These are phyloP conservation scores for Tyto alba DNA, from an alignment of 2,113 vertebrate species.

Conservation along the genomic window DNA sequence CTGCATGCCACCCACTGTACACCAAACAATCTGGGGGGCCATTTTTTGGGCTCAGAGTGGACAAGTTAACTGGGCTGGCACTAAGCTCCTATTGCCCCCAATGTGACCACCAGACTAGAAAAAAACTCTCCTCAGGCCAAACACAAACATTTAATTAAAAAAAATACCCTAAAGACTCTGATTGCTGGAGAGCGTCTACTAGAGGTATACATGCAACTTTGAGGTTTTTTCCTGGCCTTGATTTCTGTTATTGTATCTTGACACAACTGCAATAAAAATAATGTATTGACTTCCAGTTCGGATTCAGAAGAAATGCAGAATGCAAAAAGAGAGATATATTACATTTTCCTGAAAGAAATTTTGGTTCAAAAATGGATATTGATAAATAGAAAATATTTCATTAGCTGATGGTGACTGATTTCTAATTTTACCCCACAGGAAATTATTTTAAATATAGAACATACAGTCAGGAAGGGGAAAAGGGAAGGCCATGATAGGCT, in stretches of 20 bases:
- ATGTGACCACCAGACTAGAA: background rate
- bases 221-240: background rate
- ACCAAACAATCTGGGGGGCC: background rate
- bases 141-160: background rate
- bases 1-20: accelerated
- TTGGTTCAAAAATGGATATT: background rate
- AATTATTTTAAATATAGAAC: background rate
- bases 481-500: background rate
- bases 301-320: background rate
- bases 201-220: background rate
- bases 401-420: background rate
- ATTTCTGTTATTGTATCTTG: background rate
- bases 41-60: too few species aligned
- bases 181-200: background rate
- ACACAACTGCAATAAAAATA: background rate
- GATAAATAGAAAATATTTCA: conserved; percentile 9
- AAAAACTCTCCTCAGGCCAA: background rate
- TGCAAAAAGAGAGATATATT: background rate
- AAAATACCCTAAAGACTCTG: background rate
- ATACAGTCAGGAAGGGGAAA: background rate
- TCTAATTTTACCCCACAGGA: background rate
- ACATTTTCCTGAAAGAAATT: background rate
- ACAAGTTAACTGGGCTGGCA: background rate
- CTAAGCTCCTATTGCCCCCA: background rate
- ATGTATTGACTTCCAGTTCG: background rate